Conservation (phyloP, 2,888 invertebrate species). For the Homarus gammarus region DNA sequence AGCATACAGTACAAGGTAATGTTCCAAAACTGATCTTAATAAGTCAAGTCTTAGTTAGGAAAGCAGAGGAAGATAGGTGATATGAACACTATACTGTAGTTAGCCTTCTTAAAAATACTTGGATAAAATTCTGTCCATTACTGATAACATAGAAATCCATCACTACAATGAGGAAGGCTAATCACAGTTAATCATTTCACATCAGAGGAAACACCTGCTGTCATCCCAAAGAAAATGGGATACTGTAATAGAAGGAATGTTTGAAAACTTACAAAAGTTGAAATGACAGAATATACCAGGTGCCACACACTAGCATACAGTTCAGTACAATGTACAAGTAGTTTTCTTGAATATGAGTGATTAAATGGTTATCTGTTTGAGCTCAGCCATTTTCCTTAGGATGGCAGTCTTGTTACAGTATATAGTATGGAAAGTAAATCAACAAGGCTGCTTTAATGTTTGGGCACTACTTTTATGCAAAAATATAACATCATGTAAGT, state of each 20-base stretch:
- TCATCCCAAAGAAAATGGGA: slow-evolving; percentile 61
- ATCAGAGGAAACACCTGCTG: background rate
- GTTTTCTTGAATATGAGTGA: background rate
- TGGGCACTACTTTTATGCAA: background rate
- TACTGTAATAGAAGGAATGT: background rate
- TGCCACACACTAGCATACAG: background rate
- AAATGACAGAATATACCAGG: background rate
- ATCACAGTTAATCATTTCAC: background rate
- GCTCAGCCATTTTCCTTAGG: slow-evolving; percentile 46
- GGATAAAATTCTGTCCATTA: background rate
- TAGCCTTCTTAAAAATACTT: background rate
- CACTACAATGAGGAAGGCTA: background rate
- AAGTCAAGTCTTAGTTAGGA: slow-evolving; percentile 40
- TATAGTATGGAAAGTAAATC: background rate
- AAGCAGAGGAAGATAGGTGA: background rate
- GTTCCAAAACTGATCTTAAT: background rate
- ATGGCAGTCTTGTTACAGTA: slow-evolving; percentile 10
- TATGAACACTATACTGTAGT: background rate
- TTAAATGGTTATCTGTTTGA: background rate
- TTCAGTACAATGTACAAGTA: background rate
- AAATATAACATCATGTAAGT: background rate
- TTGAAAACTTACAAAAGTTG: background rate
- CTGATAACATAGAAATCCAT: background rate
- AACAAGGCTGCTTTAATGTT: slow-evolving; percentile 24
- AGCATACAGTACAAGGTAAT: no score